These are phyloP conservation scores for Taphrorychus bicolor DNA, from an alignment of 2,888 invertebrate genomes.

Conservation along the genomic window DNA sequence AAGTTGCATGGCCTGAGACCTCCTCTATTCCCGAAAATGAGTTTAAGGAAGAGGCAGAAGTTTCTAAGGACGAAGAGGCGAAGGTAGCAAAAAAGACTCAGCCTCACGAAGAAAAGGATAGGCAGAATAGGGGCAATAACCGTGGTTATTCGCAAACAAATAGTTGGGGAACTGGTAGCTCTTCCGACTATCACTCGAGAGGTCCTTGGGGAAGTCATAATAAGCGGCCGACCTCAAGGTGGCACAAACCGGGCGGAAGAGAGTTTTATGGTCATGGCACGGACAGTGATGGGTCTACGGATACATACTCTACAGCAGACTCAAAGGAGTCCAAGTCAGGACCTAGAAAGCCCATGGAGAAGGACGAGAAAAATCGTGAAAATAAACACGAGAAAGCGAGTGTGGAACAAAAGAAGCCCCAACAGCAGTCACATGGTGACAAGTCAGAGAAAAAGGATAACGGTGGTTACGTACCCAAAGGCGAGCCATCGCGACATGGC, in stretches of 20 bases:
- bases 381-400: constrained; percentile 45
- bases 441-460: constrained; percentile 40
- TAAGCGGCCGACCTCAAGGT: constrained; percentile 53
- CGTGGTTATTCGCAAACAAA: constrained; percentile 46
- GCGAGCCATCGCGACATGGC: constrained; percentile 88
- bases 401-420: constrained; percentile 46
- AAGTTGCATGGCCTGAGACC: constrained; percentile 60
- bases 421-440: constrained; percentile 24
- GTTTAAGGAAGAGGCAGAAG: background rate
- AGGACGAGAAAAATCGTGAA: constrained; percentile 47
- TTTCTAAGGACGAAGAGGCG: background rate
- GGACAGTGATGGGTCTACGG: constrained; percentile 60
- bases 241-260: constrained; percentile 65
- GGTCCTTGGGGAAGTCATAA: constrained; percentile 29
- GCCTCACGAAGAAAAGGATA: constrained; percentile 55
- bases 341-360: constrained; percentile 42
- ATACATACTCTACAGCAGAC: constrained; percentile 31
- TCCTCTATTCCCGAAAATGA: constrained; percentile 8
- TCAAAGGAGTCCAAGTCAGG: constrained; percentile 40
- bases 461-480: constrained; percentile 76
- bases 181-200: constrained; percentile 46
- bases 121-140: constrained; percentile 46
- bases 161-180: constrained; percentile 45
- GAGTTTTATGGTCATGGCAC: constrained; percentile 68
- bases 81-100: constrained; percentile 27